Evolutionary conservation across 1,140 invertebrate species (phyloP).

Genomic region (Aphelinus atriplicis): DNA sequence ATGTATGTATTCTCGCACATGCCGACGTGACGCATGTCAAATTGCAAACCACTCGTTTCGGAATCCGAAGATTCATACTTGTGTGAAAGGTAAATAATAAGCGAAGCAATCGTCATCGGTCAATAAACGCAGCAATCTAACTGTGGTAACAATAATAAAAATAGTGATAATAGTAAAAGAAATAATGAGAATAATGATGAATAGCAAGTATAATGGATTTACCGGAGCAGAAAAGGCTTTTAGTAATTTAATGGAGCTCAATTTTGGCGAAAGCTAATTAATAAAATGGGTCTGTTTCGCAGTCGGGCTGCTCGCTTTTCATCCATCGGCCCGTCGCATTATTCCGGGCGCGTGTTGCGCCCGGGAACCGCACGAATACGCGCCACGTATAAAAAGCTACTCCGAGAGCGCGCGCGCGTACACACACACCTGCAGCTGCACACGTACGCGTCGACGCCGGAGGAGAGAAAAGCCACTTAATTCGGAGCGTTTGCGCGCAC

Average conservation of each 20-base stretch:
- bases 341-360: conserved; percentile 19
- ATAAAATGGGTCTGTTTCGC: neutral
- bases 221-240: neutral
- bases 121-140: too few relatives aligned
- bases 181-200: neutral
- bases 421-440: neutral
- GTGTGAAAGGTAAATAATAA: too few relatives aligned
- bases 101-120: too few relatives aligned
- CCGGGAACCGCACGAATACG: neutral
- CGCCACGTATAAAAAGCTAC: neutral
- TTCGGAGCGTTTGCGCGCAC: conserved; percentile 31
- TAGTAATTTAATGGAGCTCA: neutral
- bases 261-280: conserved; percentile 12
- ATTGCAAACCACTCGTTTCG: too few relatives aligned
- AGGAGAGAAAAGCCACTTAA: conserved; percentile 30
- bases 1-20: too few relatives aligned
- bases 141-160: neutral
- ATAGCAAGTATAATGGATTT: too few relatives aligned
- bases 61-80: too few relatives aligned
- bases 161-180: neutral
- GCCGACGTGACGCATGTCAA: too few relatives aligned
- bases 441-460: neutral
- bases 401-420: neutral
- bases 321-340: neutral
- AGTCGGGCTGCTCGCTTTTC: neutral